Evolutionary conservation across 2,888 invertebrate genomes (phyloP), one percentile per base, ranked within the genome.

Genomic region (Dryomyza anilis): DNA sequence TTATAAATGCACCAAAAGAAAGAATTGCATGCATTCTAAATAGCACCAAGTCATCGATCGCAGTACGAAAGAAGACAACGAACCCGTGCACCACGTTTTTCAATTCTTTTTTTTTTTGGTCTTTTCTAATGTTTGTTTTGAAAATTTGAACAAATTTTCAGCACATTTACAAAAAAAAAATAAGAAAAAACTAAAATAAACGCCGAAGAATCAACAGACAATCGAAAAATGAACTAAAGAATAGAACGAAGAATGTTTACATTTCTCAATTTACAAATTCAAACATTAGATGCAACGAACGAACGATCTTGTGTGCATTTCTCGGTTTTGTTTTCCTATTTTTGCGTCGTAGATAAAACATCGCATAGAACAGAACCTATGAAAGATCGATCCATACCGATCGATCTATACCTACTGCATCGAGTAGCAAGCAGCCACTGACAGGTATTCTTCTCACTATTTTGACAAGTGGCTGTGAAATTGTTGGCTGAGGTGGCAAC

Each of bases 381-480:
- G 50, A n/a, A 25, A 23, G 50, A 25, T 2, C 2, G 50, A 27
- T 4, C 21, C 19, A 14, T 21, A n/a, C 25, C 50, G n/a, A 1
- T 48, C 21, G 50, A 14, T 6, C 23, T 7, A 25, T 10, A 50
- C 50, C 2, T 25, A 1, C 10, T 8, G 12, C 19, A 3, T n/a
- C 39, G 19, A 29, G n/a, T n/a, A n/a, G n/a, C n/a, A n/a, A n/a
- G n/a, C n/a, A 30, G n/a, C n/a, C 43, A 43, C 53, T 53, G 53
- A 39, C 39, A 36, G 33, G 33, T 55, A 33, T 21, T 56, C 56
- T 23, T 39, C 43, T 39, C 27, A 43, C 56, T 56, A 48, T 59
- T 59, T 46, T 59, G 46, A 59, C 59, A 59, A 59, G 59, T 59
- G 59, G 46, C 59, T 33, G 59, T 21, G 48, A 48, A 46, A 27